Percentiles rank a stretch among this genome's conserved stretches.
Evolutionary conservation across 2,113 vertebrate genomes (phyloP).

Genomic region (Ptilorrhoa leucosticta): DNA sequence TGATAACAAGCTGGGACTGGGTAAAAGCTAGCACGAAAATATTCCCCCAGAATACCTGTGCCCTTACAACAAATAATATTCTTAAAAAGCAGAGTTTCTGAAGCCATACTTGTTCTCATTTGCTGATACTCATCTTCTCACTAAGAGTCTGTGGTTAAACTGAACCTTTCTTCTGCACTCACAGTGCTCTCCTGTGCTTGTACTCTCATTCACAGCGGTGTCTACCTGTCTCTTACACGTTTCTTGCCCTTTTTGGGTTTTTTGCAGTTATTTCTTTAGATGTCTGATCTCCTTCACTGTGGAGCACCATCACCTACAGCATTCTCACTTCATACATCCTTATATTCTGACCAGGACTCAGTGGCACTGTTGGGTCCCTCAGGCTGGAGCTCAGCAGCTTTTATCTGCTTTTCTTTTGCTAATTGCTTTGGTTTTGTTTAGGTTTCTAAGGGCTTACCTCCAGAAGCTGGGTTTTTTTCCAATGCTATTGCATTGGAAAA

Average conservation of each 20-base stretch:
- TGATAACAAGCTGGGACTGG: background rate
- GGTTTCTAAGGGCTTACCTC: background rate
- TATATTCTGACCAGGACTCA: fast-evolving
- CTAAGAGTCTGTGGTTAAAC: background rate
- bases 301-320: background rate
- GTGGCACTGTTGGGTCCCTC: background rate
- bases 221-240: background rate
- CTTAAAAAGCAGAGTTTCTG: background rate
- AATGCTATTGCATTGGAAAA: background rate
- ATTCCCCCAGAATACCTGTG: background rate
- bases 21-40: background rate
- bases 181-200: background rate
- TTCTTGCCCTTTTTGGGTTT: background rate
- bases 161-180: background rate
- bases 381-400: background rate
- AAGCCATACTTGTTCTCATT: background rate
- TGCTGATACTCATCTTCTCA: background rate
- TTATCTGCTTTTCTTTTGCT: background rate
- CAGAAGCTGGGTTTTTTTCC: background rate
- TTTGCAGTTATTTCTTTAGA: background rate
- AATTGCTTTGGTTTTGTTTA: background rate
- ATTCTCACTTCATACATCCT: background rate
- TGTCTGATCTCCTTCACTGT: background rate
- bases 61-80: background rate
- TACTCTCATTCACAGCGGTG: background rate